Evolutionary conservation across 2,888 invertebrate genomes (phyloP).

Genomic region (Erynnis tages): DNA sequence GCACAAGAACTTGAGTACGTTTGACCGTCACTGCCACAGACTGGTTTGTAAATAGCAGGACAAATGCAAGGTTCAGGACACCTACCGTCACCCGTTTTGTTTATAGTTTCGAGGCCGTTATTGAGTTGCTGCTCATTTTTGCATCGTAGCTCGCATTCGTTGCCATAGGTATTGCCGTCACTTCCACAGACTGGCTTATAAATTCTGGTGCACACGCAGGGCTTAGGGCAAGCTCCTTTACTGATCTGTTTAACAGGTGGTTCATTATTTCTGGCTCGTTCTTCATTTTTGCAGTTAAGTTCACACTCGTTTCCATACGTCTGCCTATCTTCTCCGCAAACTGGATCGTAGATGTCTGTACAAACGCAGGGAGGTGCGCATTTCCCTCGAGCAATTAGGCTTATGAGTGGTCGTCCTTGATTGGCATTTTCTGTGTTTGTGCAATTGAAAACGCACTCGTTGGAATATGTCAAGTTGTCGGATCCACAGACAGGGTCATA

Average conservation of each 20-base stretch:
- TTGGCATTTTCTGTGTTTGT: slow-evolving; percentile 23
- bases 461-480: slow-evolving; percentile 31
- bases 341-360: slow-evolving; percentile 26
- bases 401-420: neutral
- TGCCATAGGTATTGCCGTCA: slow-evolving; percentile 39
- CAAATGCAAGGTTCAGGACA: slow-evolving; percentile 30
- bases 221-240: slow-evolving; percentile 36
- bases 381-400: slow-evolving; percentile 17
- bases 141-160: slow-evolving; percentile 42
- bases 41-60: slow-evolving; percentile 25
- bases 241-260: slow-evolving; percentile 25
- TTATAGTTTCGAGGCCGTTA: slow-evolving; percentile 28
- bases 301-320: slow-evolving; percentile 30
- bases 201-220: slow-evolving; percentile 34
- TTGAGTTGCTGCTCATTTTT: slow-evolving; percentile 38
- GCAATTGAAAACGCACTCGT: slow-evolving; percentile 32
- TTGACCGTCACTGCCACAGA: slow-evolving; percentile 34
- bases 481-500: slow-evolving; percentile 33
- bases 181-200: slow-evolving; percentile 34
- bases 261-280: slow-evolving; percentile 5
- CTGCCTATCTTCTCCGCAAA: slow-evolving; percentile 41
- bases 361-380: slow-evolving; percentile 29
- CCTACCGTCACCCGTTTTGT: neutral
- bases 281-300: slow-evolving; percentile 29
- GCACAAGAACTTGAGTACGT: slow-evolving; percentile 43